Conservation (phyloP, 2,113 vertebrate genomes). For the Pseudolaguvia tuberculata region DNA sequence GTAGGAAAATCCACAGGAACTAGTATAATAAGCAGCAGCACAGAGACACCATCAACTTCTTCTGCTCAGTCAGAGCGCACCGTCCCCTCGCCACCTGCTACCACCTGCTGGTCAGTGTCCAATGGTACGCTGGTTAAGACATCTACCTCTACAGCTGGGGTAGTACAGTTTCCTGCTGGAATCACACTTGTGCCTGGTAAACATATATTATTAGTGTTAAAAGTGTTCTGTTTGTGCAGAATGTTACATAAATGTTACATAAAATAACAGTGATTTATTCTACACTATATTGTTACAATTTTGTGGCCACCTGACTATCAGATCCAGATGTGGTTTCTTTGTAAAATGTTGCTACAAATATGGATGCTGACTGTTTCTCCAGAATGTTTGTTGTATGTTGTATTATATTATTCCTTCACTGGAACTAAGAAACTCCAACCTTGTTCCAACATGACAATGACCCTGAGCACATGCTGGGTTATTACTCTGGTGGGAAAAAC, state of each 20-base stretch:
- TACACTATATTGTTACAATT: neutral
- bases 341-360: too few relatives aligned
- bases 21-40: slow-evolving; percentile 30
- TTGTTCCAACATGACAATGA: too few relatives aligned
- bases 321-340: too few relatives aligned
- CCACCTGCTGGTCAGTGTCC: slow-evolving; percentile 82
- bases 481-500: too few relatives aligned
- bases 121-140: slow-evolving; percentile 88
- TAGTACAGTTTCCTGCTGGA: slow-evolving; percentile 82
- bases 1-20: slow-evolving; percentile 68
- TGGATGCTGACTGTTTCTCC: too few relatives aligned
- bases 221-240: neutral
- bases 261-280: neutral
- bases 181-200: slow-evolving; percentile 92
- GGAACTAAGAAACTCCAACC: too few relatives aligned
- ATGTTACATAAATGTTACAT: neutral
- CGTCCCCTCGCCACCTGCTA: slow-evolving; percentile 75
- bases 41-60: slow-evolving; percentile 63
- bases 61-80: slow-evolving; percentile 77
- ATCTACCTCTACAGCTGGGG: slow-evolving; percentile 71
- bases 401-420: too few relatives aligned
- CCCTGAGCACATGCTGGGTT: too few relatives aligned
- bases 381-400: too few relatives aligned
- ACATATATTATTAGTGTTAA: slow-evolving; percentile 12
- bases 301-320: neutral